Percentiles rank a stretch among this genome's conserved stretches.
phyloP scores from a whole-genome alignment of 2,113 vertebrate species.

The Crotalus tigris region DNA sequence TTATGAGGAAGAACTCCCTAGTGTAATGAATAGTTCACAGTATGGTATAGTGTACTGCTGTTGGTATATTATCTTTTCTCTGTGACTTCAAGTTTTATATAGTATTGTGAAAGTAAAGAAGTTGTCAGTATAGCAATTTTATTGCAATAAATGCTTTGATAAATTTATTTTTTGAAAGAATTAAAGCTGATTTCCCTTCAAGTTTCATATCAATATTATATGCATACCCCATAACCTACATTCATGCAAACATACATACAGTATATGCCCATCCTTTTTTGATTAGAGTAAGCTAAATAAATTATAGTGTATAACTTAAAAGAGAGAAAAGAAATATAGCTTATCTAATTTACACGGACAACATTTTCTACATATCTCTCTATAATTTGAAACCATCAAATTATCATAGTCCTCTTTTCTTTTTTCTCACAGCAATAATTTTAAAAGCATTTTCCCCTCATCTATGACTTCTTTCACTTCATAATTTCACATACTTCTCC shows the following conservation, averaged over 20 bases:
- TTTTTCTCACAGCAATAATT: neutral
- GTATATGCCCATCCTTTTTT: neutral
- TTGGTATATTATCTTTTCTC: neutral
- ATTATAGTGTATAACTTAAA: neutral
- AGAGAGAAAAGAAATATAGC: neutral
- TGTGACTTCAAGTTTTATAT: neutral
- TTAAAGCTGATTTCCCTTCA: neutral
- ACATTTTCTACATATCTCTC: neutral
- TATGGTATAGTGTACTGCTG: neutral
- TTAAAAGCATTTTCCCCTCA: neutral
- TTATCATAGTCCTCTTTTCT: neutral
- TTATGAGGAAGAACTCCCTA: too few relatives aligned
- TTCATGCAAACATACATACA: neutral
- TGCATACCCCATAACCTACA: neutral
- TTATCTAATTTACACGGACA: neutral
- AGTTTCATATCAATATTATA: neutral
- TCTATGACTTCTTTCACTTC: neutral
- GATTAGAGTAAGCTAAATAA: neutral
- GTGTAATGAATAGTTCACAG: neutral
- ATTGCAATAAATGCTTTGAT: neutral
- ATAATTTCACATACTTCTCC: neutral
- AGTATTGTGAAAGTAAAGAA: neutral
- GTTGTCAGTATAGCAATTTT: neutral
- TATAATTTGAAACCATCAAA: neutral
- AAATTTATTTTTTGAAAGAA: neutral